Evolutionary conservation across 2,113 vertebrate species (phyloP).

Genomic region (Furnarius figulus): DNA sequence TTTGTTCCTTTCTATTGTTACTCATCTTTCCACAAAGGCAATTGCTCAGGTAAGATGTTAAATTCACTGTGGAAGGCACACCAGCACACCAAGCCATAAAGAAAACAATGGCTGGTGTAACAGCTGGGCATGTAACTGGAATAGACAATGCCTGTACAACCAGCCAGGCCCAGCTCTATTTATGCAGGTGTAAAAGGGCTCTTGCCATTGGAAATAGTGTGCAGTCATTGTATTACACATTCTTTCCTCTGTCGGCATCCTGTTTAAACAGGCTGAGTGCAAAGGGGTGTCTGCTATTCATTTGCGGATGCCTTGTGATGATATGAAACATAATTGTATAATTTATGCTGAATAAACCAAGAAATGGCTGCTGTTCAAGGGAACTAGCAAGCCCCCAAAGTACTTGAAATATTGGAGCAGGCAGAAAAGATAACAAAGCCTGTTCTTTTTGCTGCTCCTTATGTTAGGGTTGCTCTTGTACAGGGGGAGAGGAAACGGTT

Average conservation of each 20-base stretch:
- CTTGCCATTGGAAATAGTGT: conserved; percentile 39
- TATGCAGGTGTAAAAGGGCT: conserved; percentile 63
- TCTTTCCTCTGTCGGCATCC: conserved; percentile 56
- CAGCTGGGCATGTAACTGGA: conserved; percentile 2
- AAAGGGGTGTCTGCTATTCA: conserved; percentile 50
- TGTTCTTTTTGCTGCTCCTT: conserved; percentile 18
- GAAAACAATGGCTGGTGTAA: conserved; percentile 11
- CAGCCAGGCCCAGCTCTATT: conserved; percentile 47
- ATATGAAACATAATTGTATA: conserved; percentile 57
- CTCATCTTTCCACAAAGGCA: neutral
- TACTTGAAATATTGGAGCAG: conserved; percentile 52
- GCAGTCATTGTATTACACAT: conserved; percentile 57
- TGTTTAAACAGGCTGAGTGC: conserved; percentile 59
- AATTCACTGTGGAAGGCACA: neutral
- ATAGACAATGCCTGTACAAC: conserved; percentile 10
- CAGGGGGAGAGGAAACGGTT: neutral
- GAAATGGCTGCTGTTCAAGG: conserved; percentile 44
- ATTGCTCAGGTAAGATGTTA: neutral
- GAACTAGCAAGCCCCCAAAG: neutral
- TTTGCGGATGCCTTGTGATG: conserved; percentile 53
- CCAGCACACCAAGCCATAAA: neutral
- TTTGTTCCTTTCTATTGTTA: neutral
- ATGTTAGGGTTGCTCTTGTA: neutral
- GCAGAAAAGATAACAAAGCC: conserved; percentile 55
- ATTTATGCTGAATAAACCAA: conserved; percentile 48